A percentile compares a stretch with the other conserved stretches of the same genome.
Conservation (phyloP, 2,888 invertebrate genomes). For the Brenthis hecate region DNA sequence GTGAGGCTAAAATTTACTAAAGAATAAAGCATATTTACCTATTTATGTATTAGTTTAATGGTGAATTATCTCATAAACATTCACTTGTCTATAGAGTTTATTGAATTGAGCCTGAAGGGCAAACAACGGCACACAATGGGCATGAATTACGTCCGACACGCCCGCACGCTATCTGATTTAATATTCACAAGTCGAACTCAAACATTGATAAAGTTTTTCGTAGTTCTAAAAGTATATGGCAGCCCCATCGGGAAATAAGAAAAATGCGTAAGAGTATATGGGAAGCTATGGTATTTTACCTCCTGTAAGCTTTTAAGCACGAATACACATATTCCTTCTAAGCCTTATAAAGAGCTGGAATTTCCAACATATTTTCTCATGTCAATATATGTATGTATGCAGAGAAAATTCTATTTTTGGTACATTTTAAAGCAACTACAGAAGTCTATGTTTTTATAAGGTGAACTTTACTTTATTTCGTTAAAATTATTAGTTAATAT, state of each 20-base stretch:
- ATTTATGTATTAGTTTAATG: background rate
- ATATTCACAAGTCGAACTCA: slow-evolving; percentile 74
- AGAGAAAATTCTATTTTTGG: slow-evolving; percentile 5
- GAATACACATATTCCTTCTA: slow-evolving; percentile 8
- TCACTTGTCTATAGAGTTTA: slow-evolving; percentile 19
- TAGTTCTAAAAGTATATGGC: slow-evolving; percentile 57
- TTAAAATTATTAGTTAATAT: too few species aligned
- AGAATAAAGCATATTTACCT: too few species aligned
- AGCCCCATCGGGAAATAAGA: slow-evolving; percentile 67
- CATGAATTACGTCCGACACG: slow-evolving; percentile 22
- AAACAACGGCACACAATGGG: slow-evolving; percentile 23
- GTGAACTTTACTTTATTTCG: background rate
- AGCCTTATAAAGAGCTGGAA: slow-evolving; percentile 4
- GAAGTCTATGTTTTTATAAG: background rate
- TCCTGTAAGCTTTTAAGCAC: slow-evolving; percentile 9
- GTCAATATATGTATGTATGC: background rate
- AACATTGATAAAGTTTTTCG: slow-evolving; percentile 78
- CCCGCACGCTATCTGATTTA: slow-evolving; percentile 57
- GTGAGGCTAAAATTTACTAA: too few species aligned
- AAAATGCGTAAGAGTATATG: slow-evolving; percentile 64
- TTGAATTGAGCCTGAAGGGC: slow-evolving; percentile 8
- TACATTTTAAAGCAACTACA: background rate
- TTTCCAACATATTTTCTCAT: slow-evolving; percentile 17
- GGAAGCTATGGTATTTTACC: slow-evolving; percentile 22
- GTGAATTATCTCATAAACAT: slow-evolving; percentile 5